A percentile compares a stretch with the other conserved stretches of the same genome.
Evolutionary conservation across 2,797 vertebrate species (phyloP).

Genomic region (Cottoperca gobio): DNA sequence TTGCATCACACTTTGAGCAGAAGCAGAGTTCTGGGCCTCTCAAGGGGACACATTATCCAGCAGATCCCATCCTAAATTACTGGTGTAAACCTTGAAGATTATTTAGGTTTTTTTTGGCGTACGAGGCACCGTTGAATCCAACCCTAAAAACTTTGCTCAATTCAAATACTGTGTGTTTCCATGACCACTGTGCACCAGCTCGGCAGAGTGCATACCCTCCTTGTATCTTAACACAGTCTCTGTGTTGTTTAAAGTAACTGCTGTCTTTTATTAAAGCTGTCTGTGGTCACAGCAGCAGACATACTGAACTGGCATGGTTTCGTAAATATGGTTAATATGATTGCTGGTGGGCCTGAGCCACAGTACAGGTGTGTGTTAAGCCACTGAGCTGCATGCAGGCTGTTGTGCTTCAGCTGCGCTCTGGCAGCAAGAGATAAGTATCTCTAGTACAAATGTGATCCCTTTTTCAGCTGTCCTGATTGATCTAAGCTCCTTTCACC

Average conservation of each 20-base stretch:
- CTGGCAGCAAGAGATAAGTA: constrained; percentile 82
- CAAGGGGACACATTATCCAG: constrained; percentile 32
- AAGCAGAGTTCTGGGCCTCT: constrained; percentile 11
- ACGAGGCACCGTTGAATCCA: constrained; percentile 13
- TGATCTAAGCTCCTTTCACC: constrained; percentile 84
- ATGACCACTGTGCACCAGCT: constrained; percentile 7
- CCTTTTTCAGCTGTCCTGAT: constrained; percentile 83
- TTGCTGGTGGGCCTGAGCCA: constrained; percentile 75
- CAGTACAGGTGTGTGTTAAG: constrained; percentile 82
- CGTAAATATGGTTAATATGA: constrained; percentile 80
- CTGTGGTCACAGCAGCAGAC: constrained; percentile 44
- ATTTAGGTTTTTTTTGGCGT: constrained; percentile 35
- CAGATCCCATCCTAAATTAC: constrained; percentile 44
- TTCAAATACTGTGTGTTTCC: constrained; percentile 1
- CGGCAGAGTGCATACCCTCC: constrained; percentile 4
- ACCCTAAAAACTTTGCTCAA: constrained; percentile 21
- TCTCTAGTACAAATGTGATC: constrained; percentile 81
- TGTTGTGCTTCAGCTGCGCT: constrained; percentile 75
- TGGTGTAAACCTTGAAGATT: constrained; percentile 35
- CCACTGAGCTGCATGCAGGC: constrained; percentile 78
- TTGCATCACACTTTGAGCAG: constrained; percentile 34
- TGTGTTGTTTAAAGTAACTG: constrained; percentile 29
- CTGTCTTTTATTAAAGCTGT: constrained; percentile 46
- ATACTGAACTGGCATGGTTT: constrained; percentile 58
- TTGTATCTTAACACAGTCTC: constrained; percentile 20